Evolutionary conservation across 2,888 invertebrate genomes (phyloP), one percentile per base, ranked within the genome.

Genomic region (Watsonalla binaria): DNA sequence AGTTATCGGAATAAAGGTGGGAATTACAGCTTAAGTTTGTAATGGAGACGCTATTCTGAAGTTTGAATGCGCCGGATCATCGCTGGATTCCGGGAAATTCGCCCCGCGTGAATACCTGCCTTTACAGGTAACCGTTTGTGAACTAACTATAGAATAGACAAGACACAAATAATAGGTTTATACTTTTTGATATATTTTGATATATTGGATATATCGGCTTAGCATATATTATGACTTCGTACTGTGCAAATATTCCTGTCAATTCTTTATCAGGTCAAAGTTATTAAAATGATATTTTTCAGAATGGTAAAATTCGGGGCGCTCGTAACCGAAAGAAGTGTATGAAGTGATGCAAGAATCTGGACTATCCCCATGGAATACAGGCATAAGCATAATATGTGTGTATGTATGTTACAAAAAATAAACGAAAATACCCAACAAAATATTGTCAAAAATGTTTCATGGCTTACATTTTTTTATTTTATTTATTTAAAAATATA

Each of bases 61-160:
- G 74, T 72, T 71, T 72, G 80, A 82, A 86, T 77, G 80, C 84
- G 81, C 78, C 74, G 89, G 90, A 90, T 90, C 90, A 90, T 90
- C 90, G 88, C 82, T 52, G 82, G 89, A 90, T 90, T 90, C 90
- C 86, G 81, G 88, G 90, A 90, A 90, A 90, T 88, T 90, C 82
- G 86, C 84, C 83, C 79, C 88, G 87, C 86, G 80, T 89, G 83
- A 85, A 88, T 90, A 90, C 90, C 90, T 90, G 90, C 84, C 74
- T 74, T 76, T 83, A 85, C 89, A 88, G 88, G 90, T 90, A 88
- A 80, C 65, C 60, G 62, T 57, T 59, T 55, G 54, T 51, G 58
- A 45, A n/a, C 47, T 58, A 54, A 14, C 56, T 75, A 72, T n/a
- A 35, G 55, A n/a, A 39, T 77, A 83, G 83, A 83, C 55, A 56